phyloP scores from a whole-genome alignment of 2,888 invertebrate species.

The Athalia circularis region DNA sequence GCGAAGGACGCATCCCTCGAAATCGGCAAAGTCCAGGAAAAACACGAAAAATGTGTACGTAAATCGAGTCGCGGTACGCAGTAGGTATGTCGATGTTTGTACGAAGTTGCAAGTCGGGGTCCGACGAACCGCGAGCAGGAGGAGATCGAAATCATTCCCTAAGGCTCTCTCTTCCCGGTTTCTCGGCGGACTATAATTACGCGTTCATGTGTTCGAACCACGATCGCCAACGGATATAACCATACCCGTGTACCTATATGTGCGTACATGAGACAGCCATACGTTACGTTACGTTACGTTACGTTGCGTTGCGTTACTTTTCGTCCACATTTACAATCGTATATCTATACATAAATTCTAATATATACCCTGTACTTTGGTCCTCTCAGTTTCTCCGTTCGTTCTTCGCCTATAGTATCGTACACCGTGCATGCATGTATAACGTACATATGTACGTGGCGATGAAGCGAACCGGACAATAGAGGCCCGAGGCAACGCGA shows the following conservation, averaged over 20 bases:
- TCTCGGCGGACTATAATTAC: conserved; percentile 45
- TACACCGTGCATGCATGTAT: neutral
- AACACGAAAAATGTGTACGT: neutral
- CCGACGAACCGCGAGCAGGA: conserved; percentile 3
- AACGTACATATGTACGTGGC: conserved; percentile 3
- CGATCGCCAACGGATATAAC: conserved; percentile 13
- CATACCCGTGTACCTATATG: neutral
- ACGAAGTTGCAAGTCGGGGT: conserved; percentile 20
- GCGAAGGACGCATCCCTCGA: neutral
- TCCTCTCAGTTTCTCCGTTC: too few species aligned
- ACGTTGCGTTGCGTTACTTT: neutral
- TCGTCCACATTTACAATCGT: neutral
- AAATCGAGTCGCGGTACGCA: neutral
- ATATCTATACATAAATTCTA: neutral
- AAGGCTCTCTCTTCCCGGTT: conserved; percentile 42
- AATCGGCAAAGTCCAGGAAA: neutral
- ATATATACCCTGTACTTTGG: too few species aligned
- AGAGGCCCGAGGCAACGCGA: conserved; percentile 35
- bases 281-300: neutral
- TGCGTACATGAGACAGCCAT: too few species aligned
- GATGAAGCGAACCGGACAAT: conserved; percentile 41
- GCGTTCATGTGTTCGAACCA: conserved; percentile 19
- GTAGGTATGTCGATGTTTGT: too few species aligned
- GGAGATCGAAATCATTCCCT: conserved; percentile 43
- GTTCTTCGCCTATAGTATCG: neutral